Conservation (phyloP, 2,113 vertebrate genomes). For the Xerus inauris region DNA sequence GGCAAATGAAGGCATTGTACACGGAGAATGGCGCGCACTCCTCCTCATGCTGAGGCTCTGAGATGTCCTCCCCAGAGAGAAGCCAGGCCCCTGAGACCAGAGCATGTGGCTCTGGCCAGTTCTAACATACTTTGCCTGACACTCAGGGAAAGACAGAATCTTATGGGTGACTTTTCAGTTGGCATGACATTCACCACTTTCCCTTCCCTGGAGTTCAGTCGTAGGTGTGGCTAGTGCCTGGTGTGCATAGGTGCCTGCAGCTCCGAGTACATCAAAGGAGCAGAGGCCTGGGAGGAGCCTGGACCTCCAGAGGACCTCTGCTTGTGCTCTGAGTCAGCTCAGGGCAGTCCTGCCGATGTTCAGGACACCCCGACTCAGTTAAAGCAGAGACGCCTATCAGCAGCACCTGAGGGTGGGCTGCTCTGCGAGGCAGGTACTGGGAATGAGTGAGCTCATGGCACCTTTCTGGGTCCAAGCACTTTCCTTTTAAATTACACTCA, state of each 20-base stretch:
- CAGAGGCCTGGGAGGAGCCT: neutral
- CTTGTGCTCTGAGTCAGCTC: neutral
- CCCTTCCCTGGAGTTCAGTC: neutral
- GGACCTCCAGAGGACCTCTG: neutral
- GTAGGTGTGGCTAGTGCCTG: rapidly evolving
- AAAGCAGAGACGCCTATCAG: neutral
- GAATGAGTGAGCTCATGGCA: neutral
- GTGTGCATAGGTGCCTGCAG: neutral
- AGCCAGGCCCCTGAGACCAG: neutral
- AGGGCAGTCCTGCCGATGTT: neutral
- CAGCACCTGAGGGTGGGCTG: too few relatives aligned
- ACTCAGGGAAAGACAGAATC: neutral
- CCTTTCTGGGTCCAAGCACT: neutral
- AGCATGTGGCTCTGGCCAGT: rapidly evolving
- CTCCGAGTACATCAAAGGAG: neutral
- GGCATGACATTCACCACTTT: neutral
- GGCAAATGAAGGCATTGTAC: neutral
- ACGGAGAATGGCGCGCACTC: neutral
- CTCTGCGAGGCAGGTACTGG: too few relatives aligned
- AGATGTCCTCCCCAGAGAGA: neutral
- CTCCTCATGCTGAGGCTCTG: neutral
- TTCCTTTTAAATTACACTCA: neutral
- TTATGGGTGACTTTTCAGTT: neutral
- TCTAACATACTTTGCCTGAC: neutral
- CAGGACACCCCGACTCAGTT: neutral